Percentiles rank a stretch among this genome's conserved stretches.
phyloP scores from a whole-genome alignment of 92 coral and sea anemone genomes.

The Porites cylindrica region DNA sequence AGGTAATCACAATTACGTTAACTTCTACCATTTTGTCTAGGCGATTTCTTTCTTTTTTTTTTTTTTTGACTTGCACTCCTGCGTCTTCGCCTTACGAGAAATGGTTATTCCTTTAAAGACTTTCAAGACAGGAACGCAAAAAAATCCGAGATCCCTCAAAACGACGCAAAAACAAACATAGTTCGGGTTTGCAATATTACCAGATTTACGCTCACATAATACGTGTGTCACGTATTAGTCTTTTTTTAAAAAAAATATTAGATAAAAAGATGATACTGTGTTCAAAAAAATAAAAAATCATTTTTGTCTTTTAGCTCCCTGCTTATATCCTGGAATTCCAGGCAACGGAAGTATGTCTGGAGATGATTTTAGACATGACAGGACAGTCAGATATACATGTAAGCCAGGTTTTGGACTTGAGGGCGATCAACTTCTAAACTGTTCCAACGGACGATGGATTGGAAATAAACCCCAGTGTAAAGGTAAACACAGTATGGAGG shows the following conservation, averaged over 20 bases:
- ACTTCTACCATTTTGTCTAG: too few relatives aligned
- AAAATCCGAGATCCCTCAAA: too few relatives aligned
- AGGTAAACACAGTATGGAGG: neutral
- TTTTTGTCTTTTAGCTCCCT: conserved; percentile 14
- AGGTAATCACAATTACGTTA: conserved; percentile 24
- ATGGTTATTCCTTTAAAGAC: too few relatives aligned
- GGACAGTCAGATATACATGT: conserved; percentile 36
- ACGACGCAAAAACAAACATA: too few relatives aligned
- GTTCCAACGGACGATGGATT: conserved; percentile 45
- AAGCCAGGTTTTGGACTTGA: conserved; percentile 8
- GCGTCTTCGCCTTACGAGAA: too few relatives aligned
- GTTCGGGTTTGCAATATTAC: too few relatives aligned
- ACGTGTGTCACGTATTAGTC: too few relatives aligned
- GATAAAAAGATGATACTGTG: neutral
- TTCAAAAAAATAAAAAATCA: too few relatives aligned
- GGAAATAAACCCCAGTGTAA: conserved; percentile 23
- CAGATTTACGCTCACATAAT: too few relatives aligned
- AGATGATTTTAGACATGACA: conserved; percentile 7
- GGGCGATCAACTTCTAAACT: conserved; percentile 14
- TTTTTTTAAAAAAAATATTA: neutral
- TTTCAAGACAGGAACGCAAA: too few relatives aligned
- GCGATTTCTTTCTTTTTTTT: too few relatives aligned
- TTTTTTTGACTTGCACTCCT: too few relatives aligned
- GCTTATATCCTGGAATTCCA: conserved; percentile 42
- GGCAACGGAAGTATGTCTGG: conserved; percentile 15